A percentile compares a stretch with the other conserved stretches of the same genome.
Evolutionary conservation across 2,113 vertebrate species (phyloP).

Genomic region (Dendrocopos noguchii): DNA sequence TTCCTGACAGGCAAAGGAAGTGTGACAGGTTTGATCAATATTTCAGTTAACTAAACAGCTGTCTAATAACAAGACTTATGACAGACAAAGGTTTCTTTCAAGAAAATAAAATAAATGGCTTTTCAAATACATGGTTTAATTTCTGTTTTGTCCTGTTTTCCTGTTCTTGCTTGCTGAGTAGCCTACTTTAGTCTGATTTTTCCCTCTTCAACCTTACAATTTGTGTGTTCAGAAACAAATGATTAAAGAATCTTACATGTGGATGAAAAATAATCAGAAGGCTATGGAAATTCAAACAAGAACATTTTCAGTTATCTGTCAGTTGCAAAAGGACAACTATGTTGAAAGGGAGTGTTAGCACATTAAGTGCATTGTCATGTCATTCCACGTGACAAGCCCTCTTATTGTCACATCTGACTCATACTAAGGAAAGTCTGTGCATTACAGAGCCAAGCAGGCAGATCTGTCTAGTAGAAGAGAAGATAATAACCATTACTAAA

Average conservation of each 20-base stretch:
- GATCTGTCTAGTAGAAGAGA: not conserved
- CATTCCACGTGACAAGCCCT: not conserved
- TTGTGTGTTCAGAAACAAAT: not conserved
- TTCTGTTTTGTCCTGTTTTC: not conserved
- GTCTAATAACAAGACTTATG: constrained; percentile 59
- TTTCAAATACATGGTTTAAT: not conserved
- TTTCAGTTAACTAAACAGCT: constrained; percentile 70
- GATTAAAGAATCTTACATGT: not conserved
- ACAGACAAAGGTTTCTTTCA: constrained; percentile 32
- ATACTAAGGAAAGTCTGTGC: not conserved
- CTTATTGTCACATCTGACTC: not conserved
- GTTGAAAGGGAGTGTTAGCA: not conserved
- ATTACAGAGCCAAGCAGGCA: not conserved
- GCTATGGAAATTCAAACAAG: not conserved
- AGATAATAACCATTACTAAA: not conserved
- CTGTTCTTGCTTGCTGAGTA: not conserved
- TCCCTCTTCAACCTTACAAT: not conserved
- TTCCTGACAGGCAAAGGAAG: constrained; percentile 60
- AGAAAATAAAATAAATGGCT: constrained; percentile 51
- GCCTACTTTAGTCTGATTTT: not conserved
- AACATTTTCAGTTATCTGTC: not conserved
- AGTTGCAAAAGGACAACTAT: not conserved
- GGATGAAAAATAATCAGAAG: not conserved
- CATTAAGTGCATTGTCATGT: not conserved
- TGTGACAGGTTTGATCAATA: constrained; percentile 67